phyloP scores from a whole-genome alignment of 2,113 vertebrate species.

The Pteropus alecto region DNA sequence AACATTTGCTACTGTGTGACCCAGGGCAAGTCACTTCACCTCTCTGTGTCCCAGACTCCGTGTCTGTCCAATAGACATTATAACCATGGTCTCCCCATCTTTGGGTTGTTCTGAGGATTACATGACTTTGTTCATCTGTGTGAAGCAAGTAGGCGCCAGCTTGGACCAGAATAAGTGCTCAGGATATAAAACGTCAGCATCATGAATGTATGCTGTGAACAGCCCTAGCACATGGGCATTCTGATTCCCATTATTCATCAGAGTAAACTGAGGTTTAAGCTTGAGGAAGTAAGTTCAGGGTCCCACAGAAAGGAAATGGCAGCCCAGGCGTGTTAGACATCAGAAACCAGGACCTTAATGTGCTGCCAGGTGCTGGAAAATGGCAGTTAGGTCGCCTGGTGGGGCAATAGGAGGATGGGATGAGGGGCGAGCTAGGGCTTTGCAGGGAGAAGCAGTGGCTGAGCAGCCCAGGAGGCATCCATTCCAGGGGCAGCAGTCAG shows the following conservation, averaged over 20 bases:
- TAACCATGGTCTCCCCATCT: background rate
- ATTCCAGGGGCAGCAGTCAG: background rate
- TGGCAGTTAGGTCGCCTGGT: background rate
- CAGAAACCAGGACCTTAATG: background rate
- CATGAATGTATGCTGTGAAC: accelerated
- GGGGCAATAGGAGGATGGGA: accelerated
- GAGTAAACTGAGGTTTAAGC: background rate
- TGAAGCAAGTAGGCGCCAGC: background rate
- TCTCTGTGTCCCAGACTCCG: background rate
- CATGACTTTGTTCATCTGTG: background rate
- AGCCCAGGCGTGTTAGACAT: background rate
- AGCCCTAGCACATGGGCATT: background rate
- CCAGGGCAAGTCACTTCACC: background rate
- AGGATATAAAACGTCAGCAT: background rate
- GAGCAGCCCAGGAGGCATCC: background rate
- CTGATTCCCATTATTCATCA: background rate
- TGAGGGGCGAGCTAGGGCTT: too few species aligned
- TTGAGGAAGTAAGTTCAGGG: background rate
- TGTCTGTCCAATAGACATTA: background rate
- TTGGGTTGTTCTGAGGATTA: background rate
- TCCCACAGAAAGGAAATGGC: background rate
- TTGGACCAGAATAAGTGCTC: background rate
- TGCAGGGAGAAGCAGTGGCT: background rate
- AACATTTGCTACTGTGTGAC: background rate
- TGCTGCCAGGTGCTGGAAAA: background rate